Base-by-base conservation (phyloP, 2,888 invertebrate genomes). In the Prosapia bicincta region DNA sequence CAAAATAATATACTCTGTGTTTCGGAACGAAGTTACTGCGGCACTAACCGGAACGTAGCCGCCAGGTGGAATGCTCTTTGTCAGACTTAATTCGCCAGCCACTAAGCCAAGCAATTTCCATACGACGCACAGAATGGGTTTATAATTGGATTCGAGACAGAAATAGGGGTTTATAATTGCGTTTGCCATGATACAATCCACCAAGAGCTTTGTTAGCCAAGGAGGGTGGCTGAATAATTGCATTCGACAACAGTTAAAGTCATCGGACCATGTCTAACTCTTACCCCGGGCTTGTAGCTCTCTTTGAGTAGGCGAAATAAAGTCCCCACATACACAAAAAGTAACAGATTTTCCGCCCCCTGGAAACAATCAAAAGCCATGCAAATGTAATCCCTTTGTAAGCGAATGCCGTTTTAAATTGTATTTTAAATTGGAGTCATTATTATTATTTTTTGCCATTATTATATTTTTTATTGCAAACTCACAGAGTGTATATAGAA, bases 131-230 rank as follows among this genome's bases (percentile, higher is more conserved):
- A 71, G 71, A 72, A 72, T 72, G 72, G 72, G 66, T 72, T 72
- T 72, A 72, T 72, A 72, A 72, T 72, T 72, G 66, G 30, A 72
- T 72, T 66, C 66, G 20, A 66, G 65, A 54, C 28, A 66, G 26
- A 66, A 65, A 26, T 26, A 72, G 72, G 72, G 66, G 30, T 32
- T 72, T 72, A 32, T 72, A 72, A 72, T 72, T 28, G 20, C 24
- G 66, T 72, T 72, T 72, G 66, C 30, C 72, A 72, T 72, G 72
- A 72, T 72, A 72, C 72, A 72, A 72, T 72, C 72, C 65, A 72
- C 25, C 66, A 66, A 43, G 69, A 69, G 28, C 32, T 32, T 26
- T 69, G 28, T 69, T 32, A 30, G 28, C 32, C 69, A 26, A 30
- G 69, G 20, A 24, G 28, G 32, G 38, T 69, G 38, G 38, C 25